phyloP scores from a whole-genome alignment of 2,888 invertebrate genomes.

The Dendrolimus houi region DNA sequence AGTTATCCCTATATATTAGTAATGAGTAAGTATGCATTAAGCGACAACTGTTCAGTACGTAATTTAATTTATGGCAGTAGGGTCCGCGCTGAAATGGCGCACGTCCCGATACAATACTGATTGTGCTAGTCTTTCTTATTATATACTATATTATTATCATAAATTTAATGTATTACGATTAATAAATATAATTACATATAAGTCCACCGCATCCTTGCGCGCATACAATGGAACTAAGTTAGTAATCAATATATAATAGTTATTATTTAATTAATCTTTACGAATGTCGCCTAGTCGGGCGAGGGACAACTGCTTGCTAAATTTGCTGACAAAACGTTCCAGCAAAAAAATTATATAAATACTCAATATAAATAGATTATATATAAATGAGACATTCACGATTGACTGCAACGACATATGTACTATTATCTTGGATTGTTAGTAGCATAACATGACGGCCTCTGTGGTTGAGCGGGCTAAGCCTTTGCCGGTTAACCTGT shows the following conservation, averaged over 20 bases:
- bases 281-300: conserved; percentile 17
- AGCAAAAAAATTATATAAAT: no score
- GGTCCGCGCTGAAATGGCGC: neutral
- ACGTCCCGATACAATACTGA: conserved; percentile 41
- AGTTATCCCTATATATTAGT: neutral
- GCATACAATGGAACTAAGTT: conserved; percentile 35
- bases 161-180: conserved; percentile 36
- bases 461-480: no score
- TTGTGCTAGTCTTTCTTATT: conserved; percentile 74
- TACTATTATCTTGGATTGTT: no score
- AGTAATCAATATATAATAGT: conserved; percentile 24
- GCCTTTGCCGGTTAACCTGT: no score
- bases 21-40: neutral
- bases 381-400: no score
- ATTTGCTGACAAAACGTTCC: no score
- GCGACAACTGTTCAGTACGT: neutral
- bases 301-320: no score
- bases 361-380: no score
- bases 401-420: no score
- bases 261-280: conserved; percentile 46
- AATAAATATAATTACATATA: conserved; percentile 45
- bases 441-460: no score
- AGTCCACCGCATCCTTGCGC: conserved; percentile 18
- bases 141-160: conserved; percentile 32
- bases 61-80: neutral